Evolutionary conservation across 64 coral and sea anemone genomes (phyloP).

Genomic region (Pocillopora verrucosa): DNA sequence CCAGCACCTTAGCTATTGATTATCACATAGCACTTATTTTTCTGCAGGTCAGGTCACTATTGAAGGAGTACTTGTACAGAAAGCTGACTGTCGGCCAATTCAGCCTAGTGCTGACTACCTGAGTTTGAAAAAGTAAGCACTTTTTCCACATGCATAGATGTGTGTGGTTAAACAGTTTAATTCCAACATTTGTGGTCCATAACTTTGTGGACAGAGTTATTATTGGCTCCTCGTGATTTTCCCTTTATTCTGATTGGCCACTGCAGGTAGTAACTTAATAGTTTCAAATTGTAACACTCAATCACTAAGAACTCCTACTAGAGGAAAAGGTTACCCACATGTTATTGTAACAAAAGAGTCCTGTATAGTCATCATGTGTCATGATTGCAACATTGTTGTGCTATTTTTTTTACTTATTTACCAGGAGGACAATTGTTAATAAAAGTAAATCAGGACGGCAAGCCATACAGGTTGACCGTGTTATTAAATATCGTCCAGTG

Average conservation of each 20-base stretch:
- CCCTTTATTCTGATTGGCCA: too few species aligned
- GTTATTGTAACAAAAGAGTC: too few species aligned
- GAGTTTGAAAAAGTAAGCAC: constrained; percentile 80
- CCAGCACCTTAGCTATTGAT: too few species aligned
- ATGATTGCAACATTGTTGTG: too few species aligned
- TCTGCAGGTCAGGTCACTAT: constrained; percentile 62
- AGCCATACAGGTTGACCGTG: constrained; percentile 59
- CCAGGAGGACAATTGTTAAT: constrained; percentile 59
- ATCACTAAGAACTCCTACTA: too few species aligned
- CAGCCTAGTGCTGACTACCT: constrained; percentile 81
- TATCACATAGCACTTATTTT: background rate
- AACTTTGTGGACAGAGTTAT: too few species aligned
- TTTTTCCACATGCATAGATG: background rate
- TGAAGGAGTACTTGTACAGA: constrained; percentile 86
- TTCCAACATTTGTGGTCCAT: too few species aligned
- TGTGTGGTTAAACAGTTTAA: background rate
- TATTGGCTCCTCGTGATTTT: too few species aligned
- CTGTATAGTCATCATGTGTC: too few species aligned
- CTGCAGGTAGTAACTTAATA: too few species aligned
- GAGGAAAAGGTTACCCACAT: too few species aligned
- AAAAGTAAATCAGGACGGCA: constrained; percentile 74
- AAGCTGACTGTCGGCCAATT: constrained; percentile 73
- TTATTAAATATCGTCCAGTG: constrained; percentile 78
- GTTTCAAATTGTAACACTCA: too few species aligned
- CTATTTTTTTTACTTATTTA: background rate